Percentiles rank a stretch among this genome's conserved stretches.
Conservation (phyloP, 2,113 vertebrate genomes). For the Dipodomys spectabilis region DNA sequence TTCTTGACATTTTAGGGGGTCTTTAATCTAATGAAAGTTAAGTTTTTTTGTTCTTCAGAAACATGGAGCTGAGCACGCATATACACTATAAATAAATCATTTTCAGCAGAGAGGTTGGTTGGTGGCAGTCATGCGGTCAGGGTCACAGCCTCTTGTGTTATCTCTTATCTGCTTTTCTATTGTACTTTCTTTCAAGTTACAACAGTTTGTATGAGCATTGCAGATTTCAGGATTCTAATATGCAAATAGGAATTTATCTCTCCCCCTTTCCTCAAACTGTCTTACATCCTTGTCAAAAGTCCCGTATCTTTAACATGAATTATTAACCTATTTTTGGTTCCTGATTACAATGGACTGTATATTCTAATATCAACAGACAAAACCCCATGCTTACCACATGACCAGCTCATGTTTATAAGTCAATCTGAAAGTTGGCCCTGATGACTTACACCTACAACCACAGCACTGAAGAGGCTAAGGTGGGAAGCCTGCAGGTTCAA, state of each 20-base stretch:
- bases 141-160: neutral
- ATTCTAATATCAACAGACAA: constrained; percentile 22
- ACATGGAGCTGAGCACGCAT: neutral
- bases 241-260: neutral
- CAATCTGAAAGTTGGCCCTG: neutral
- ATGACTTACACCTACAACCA: too few species aligned
- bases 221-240: neutral
- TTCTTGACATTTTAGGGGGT: neutral
- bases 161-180: neutral
- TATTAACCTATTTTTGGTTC: neutral
- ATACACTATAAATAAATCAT: neutral
- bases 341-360: neutral
- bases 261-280: neutral
- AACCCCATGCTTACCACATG: neutral
- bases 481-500: neutral
- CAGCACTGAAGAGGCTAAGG: neutral
- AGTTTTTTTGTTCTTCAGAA: neutral
- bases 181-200: neutral
- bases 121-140: neutral
- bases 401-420: neutral
- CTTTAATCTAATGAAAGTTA: neutral
- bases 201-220: neutral
- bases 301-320: neutral
- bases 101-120: neutral
- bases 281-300: neutral